Conservation (phyloP, 2,888 invertebrate species). For the Dasysyrphus tricinctus region DNA sequence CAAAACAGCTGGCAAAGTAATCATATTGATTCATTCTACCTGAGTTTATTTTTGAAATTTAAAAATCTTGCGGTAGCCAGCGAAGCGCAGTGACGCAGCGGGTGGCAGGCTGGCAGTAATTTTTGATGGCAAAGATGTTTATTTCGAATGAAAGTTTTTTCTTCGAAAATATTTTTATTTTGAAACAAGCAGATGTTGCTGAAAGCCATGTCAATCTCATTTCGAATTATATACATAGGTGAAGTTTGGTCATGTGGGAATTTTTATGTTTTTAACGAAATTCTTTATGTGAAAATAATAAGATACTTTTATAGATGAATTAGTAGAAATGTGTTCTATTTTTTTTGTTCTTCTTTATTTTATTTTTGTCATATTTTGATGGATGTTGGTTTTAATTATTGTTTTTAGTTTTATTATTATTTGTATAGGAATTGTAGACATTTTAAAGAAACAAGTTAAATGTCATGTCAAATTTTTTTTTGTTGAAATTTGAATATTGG, state of each 20-base stretch:
- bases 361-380: slow-evolving; percentile 7
- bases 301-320: slow-evolving; percentile 14
- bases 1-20: slow-evolving; percentile 4
- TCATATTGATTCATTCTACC: slow-evolving; percentile 22
- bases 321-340: not conserved
- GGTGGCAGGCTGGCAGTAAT: not conserved
- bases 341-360: not conserved
- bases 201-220: slow-evolving; percentile 54
- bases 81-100: not conserved
- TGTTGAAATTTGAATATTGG: not conserved
- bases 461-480: slow-evolving; percentile 11
- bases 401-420: not conserved
- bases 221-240: not conserved
- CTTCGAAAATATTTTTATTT: slow-evolving; percentile 12
- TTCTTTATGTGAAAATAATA: slow-evolving; percentile 15
- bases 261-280: slow-evolving; percentile 13
- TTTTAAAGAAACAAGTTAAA: slow-evolving; percentile 20
- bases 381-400: slow-evolving; percentile 30
- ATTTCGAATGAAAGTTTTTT: slow-evolving; percentile 15
- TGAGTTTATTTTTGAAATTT: slow-evolving; percentile 44
- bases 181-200: slow-evolving; percentile 49
- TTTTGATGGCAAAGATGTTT: slow-evolving; percentile 2
- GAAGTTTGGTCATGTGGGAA: slow-evolving; percentile 22
- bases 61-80: not conserved
- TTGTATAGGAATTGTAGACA: not conserved